Evolutionary conservation across 1,140 invertebrate genomes (phyloP), one percentile per base, ranked within the genome.

Genomic region (Drepana arcuata): DNA sequence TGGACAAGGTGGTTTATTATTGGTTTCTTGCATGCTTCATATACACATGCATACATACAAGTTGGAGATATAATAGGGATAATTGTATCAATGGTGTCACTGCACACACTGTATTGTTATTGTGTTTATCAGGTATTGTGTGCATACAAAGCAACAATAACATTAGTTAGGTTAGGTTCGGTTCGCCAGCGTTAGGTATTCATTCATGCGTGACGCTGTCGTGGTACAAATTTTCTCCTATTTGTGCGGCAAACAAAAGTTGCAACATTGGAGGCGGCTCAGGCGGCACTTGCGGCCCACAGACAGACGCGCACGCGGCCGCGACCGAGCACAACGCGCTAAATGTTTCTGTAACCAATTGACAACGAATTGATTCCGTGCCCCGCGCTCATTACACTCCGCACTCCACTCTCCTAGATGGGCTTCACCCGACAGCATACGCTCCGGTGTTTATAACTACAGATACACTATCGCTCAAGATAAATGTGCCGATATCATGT

Each of bases 151-250:
- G 27, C 45, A 49, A 65, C 58, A 62, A 62, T 49, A 54, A 49
- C 57, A 54, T 48, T 46, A 52, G n/a, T n/a, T n/a, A n/a, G n/a
- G n/a, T n/a, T n/a, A 69, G 47, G 63, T 69, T 70, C 70, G 60
- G 42, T 59, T n/a, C n/a, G n/a, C n/a, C n/a, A n/a, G n/a, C n/a
- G n/a, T n/a, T n/a, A n/a, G 60, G 46, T 66, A 53, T 56, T 69
- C 60, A 52, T 54, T 60, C 57, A 51, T 51, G 54, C 66, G 52
- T 74, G 71, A 73, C 74, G 71, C 70, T 47, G 64, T 45, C 57
- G 56, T 65, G 52, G 63, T 69, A 67, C 52, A 46, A 60, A 62
- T 66, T 70, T 73, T 72, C 59, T 68, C 40, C 55, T 69, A 67
- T 79, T 79, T 69, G 58, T 51, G 62, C 57, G 48, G 54, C 63